Evolutionary conservation across 2,797 vertebrate species (phyloP), one percentile per base, ranked within the genome.

Genomic region (Menidia menidia): DNA sequence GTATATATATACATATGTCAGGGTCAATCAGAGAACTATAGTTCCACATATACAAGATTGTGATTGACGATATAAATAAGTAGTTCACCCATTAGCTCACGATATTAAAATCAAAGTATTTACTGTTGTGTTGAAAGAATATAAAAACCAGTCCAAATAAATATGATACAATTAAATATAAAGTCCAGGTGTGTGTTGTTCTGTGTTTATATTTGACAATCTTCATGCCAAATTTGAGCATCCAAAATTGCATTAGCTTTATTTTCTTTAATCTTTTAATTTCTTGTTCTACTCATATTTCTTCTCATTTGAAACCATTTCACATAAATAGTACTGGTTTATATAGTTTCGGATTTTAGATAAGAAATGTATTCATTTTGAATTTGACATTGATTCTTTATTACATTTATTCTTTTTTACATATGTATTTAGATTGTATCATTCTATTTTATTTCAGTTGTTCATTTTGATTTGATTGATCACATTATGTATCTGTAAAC

Each of bases 11-110:
- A n/a, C n/a, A n/a, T n/a, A 56, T 44, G 2, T 60, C 9, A 72
- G n/a, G 16, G 16, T 77, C 16, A 60, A 0, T 18, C 13, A 56
- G 9, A n/a, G 54, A 48, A 68, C 60, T 64, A 11, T 63, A 25
- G 31, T 45, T 59, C 57, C 51, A 63, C 13, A n/a, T 11, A 25
- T 9, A 43, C 25, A 43, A 50, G 7, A 53, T 73, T 1, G 71
- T 39, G 14, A 43, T 10, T 18, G 25, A n/a, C 62, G 56, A 75
- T 75, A 68, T 25, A 53, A 9, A 32, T 59, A 32, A 39, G 41
- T 67, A 39, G 55, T 1, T 5, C 63, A 57, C 42, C 45, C 3
- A 15, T 15, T 8, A 32, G 16, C 15, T 51, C 19, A 30, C 42
- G 0, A 53, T 53, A 32, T 53, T 5, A 1, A 53, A 53, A 52